Evolutionary conservation across 2,113 vertebrate species (phyloP), one percentile per base, ranked within the genome.

Genomic region (Recurvirostra avosetta): DNA sequence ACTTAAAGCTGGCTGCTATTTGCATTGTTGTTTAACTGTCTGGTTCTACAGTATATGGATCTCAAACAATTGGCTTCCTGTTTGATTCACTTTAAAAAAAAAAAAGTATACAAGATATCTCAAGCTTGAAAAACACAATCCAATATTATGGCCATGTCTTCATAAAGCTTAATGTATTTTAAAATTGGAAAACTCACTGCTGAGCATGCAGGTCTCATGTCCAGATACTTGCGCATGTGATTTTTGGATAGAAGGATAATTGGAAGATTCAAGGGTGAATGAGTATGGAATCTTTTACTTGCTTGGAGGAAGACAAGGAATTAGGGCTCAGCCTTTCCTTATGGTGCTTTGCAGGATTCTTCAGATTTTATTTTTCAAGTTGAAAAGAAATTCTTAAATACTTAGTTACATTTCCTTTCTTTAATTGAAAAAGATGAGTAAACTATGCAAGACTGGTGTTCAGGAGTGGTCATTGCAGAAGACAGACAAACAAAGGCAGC

Each of bases 1-100:
- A 26, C 32, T 45, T 72, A 72, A 62, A 68, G 25, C 40, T 83
- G 58, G 23, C 43, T 82, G 58, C 22, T 59, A 2, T 23, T 56
- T 76, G 36, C 17, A 5, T n/a, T 68, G 26, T 40, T 74, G 25
- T 55, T 86, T 68, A 58, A 19, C 43, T 68, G 16, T 38, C 55
- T 93, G 30, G 6, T 80, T 86, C 50, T 68, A 14, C 21, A 25
- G 6, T 38, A 25, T 27, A 30, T 70, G n/a, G 25, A 53, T 66
- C 62, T 71, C 71, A 66, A 92, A 49, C 61, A 67, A n/a, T 38
- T 82, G 41, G 15, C 52, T 88, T 88, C 27, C 75, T 65, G 8
- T 34, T 86, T 0, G 0, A 36, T 50, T 73, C 23, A 40, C 26
- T 77, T 45, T 14, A 4, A 15, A 22, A 55, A 52, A 43, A 70